Evolutionary conservation across 2,888 invertebrate species (phyloP).

Genomic region (Coremacera marginata): DNA sequence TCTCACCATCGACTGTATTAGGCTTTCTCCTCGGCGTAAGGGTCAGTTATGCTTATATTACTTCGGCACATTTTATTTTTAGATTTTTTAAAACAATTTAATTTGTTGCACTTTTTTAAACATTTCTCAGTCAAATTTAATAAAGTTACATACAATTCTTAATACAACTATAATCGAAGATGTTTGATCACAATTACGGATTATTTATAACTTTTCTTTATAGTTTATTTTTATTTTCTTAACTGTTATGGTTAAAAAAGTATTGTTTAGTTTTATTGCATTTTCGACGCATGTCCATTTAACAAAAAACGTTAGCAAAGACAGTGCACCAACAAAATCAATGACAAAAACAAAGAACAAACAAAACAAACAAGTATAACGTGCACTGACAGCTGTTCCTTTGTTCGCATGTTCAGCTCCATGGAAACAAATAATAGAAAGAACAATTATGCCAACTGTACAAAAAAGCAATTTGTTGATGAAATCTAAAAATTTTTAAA

Average conservation of each 20-base stretch:
- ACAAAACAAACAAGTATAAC: not conserved
- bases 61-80: too few species aligned
- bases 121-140: too few species aligned
- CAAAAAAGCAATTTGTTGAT: not conserved
- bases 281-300: too few species aligned
- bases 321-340: not conserved
- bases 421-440: not conserved
- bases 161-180: too few species aligned
- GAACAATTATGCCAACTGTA: not conserved
- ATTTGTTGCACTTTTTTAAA: not conserved
- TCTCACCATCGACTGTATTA: too few species aligned
- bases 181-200: too few species aligned
- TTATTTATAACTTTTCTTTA: not conserved
- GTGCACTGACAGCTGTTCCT: not conserved
- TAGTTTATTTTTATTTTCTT: not conserved
- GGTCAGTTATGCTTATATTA: too few species aligned
- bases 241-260: not conserved
- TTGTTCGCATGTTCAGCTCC: conserved; percentile 6
- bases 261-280: not conserved
- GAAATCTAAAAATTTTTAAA: not conserved
- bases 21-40: too few species aligned
- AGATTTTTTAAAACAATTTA: not conserved
- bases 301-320: not conserved
- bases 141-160: too few species aligned
- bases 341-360: not conserved